Evolutionary conservation across 2,113 vertebrate genomes (phyloP), one percentile per base, ranked within the genome.

Genomic region (Danionella cerebrum): DNA sequence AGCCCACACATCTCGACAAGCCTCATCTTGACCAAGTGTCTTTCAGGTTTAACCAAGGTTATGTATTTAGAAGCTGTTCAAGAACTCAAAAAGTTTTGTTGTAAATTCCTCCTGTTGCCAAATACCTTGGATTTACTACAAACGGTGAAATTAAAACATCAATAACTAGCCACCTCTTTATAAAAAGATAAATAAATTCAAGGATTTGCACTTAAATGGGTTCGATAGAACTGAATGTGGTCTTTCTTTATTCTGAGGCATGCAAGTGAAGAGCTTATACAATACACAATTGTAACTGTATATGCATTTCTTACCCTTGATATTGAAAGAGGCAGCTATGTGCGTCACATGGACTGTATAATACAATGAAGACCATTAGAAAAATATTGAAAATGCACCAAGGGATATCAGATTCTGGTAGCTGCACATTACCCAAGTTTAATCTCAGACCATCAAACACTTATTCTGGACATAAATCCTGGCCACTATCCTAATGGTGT

Each of bases 221-320:
- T n/a, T n/a, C n/a, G n/a, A n/a, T n/a, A n/a, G n/a, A n/a, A n/a
- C n/a, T n/a, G n/a, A n/a, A n/a, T n/a, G n/a, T n/a, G n/a, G n/a
- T n/a, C n/a, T 14, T 44, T 22, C 57, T 60, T 60, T 60, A n/a
- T 60, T 60, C 44, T n/a, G 39, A 60, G 2, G 39, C 24, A 42
- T 44, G 24, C 27, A 29, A 60, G 39, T 19, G 14, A 44, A 60
- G 38, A 58, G 50, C 14, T 27, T 52, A 60, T 27, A 25, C 38
- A 42, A 60, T 60, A 35, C 35, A 38, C 39, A 14, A 1, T 25
- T 10, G 57, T 45, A 60, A 60, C 24, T 11, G 25, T 38, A 60
- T 18, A 24, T 31, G 39, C 14, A 16, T 24, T 16, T 45, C 41
- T 31, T 9, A 31, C 11, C 16, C 6, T 19, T 44, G 5, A 4